Conservation (phyloP, 1,140 invertebrate species). For the Drosophila bifasciata region DNA sequence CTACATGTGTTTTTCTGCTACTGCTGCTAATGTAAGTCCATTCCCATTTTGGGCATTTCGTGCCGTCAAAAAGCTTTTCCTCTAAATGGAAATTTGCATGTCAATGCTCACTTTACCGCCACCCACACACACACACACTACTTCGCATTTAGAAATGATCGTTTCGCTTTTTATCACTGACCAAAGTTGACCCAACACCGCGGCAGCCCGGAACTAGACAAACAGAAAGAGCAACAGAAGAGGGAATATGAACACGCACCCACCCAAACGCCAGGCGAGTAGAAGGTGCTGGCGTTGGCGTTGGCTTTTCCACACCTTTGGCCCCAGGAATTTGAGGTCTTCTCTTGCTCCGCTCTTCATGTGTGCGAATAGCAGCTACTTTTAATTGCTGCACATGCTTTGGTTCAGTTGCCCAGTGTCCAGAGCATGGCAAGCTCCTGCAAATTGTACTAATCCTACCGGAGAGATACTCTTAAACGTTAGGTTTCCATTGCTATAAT, state of each 20-base stretch:
- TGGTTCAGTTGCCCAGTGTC: background rate
- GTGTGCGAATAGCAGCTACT: constrained; percentile 28
- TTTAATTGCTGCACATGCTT: constrained; percentile 36
- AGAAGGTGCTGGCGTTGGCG: background rate
- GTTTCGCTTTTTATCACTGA: constrained; percentile 65
- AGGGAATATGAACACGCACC: constrained; percentile 41
- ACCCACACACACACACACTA: constrained; percentile 4
- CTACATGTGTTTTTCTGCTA: background rate
- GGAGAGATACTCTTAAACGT: too few species aligned
- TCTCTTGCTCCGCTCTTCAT: constrained; percentile 12
- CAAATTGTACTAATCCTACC: too few species aligned
- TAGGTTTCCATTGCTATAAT: background rate
- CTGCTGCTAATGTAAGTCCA: background rate
- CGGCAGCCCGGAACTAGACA: constrained; percentile 20
- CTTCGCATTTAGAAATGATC: constrained; percentile 59
- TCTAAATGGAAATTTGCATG: constrained; percentile 77
- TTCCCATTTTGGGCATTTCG: constrained; percentile 11
- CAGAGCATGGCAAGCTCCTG: constrained; percentile 2
- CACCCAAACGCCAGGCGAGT: constrained; percentile 8
- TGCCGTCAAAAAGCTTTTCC: constrained; percentile 59
- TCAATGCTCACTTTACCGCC: constrained; percentile 59
- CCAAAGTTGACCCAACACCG: constrained; percentile 39
- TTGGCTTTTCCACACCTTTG: constrained; percentile 41
- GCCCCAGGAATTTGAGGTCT: constrained; percentile 19
- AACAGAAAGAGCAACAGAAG: constrained; percentile 33